phyloP scores from a whole-genome alignment of 2,797 vertebrate genomes.

The Luscinia megarhynchos region DNA sequence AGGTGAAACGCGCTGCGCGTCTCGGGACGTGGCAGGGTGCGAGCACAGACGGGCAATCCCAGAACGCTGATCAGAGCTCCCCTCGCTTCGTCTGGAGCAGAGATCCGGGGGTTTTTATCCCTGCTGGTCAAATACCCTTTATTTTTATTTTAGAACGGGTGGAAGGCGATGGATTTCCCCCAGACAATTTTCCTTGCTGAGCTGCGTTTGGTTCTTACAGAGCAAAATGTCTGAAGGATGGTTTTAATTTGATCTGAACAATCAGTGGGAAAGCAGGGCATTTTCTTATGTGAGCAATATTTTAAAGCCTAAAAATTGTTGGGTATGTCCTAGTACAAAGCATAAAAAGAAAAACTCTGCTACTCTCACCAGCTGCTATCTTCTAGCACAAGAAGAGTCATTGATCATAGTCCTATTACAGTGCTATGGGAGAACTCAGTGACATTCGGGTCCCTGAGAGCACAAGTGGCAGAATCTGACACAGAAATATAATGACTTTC shows the following conservation, averaged over 20 bases:
- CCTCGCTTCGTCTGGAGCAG: accelerated
- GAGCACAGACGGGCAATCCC: accelerated
- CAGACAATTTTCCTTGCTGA: neutral
- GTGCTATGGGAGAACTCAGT: neutral
- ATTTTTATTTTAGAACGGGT: neutral
- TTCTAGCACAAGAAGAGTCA: neutral
- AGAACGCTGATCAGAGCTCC: neutral
- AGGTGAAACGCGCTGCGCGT: neutral
- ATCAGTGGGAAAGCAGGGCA: neutral
- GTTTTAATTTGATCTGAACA: neutral
- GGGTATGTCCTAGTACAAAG: neutral
- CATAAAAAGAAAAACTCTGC: neutral
- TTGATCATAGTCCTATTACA: slow-evolving; percentile 33
- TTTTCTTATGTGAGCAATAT: neutral
- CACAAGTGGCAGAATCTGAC: slow-evolving; percentile 32
- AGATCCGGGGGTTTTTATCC: neutral
- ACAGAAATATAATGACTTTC: neutral
- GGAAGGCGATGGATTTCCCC: neutral
- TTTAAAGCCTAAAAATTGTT: neutral
- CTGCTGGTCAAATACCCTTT: neutral
- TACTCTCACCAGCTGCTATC: neutral
- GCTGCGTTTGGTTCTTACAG: neutral
- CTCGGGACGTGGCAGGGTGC: accelerated
- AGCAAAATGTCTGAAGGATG: neutral
- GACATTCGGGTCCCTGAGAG: neutral